A percentile compares a stretch with the other conserved stretches of the same genome.
These are phyloP conservation scores for Balaenoptera acutorostrata DNA, from an alignment of 2,113 vertebrate species.

Conservation along the genomic window DNA sequence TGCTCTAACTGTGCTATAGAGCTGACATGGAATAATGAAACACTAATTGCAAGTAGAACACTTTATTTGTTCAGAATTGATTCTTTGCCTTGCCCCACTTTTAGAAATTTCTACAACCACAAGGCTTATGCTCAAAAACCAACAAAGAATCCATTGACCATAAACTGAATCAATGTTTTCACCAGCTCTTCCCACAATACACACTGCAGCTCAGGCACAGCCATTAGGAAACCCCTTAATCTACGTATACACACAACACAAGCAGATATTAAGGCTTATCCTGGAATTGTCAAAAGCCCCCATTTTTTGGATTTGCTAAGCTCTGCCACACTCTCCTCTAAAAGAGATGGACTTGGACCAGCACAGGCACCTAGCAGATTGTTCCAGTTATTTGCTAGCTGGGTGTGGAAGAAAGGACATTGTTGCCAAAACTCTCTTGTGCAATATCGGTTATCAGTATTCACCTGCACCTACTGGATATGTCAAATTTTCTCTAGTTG, in stretches of 20 bases:
- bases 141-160: not conserved
- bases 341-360: not conserved
- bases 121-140: not conserved
- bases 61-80: not conserved
- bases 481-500: not conserved
- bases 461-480: accelerated
- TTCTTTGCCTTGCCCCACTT: not conserved
- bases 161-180: not conserved
- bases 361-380: not conserved
- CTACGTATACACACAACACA: accelerated
- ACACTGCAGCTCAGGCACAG: not conserved
- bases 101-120: not conserved
- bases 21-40: not conserved
- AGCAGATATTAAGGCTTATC: accelerated
- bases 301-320: not conserved
- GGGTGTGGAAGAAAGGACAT: not conserved
- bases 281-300: not conserved
- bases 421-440: not conserved
- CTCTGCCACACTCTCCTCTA: not conserved
- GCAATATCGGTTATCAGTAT: not conserved
- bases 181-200: not conserved
- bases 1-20: not conserved
- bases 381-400: not conserved
- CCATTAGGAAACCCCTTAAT: not conserved
- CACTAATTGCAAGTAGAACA: not conserved